A percentile compares a stretch with the other conserved stretches of the same genome.
phyloP scores from a whole-genome alignment of 2,797 vertebrate species.

The Gobionotothen gibberifrons region DNA sequence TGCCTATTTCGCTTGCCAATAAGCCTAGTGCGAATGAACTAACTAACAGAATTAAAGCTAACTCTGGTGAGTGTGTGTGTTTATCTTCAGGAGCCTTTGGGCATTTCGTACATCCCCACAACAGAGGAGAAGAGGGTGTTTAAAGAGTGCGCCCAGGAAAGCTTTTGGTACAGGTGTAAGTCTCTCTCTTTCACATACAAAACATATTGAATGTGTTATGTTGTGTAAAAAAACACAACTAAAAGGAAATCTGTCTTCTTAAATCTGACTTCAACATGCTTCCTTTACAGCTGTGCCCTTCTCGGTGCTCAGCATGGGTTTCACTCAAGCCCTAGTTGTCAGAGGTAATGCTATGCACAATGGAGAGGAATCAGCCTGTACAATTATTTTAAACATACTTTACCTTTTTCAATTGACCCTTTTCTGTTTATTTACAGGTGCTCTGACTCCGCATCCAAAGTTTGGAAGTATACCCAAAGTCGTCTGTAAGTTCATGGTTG shows the following conservation, averaged over 20 bases:
- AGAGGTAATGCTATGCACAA: constrained; percentile 65
- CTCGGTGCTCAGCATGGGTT: constrained; percentile 68
- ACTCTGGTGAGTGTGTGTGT: constrained; percentile 9
- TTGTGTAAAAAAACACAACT: background rate
- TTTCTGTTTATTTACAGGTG: constrained; percentile 58
- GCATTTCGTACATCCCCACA: constrained; percentile 85
- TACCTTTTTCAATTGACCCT: background rate
- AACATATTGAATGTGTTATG: background rate
- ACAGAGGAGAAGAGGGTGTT: constrained; percentile 90
- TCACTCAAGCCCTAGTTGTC: constrained; percentile 74
- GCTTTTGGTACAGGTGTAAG: constrained; percentile 83
- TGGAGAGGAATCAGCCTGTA: background rate
- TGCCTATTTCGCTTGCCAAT: background rate
- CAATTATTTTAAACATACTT: background rate
- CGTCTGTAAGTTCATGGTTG: constrained; percentile 72
- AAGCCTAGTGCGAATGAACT: background rate
- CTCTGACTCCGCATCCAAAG: constrained; percentile 63
- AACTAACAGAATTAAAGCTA: background rate
- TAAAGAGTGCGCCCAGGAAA: constrained; percentile 86
- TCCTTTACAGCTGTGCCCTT: constrained; percentile 74
- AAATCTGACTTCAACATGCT: background rate
- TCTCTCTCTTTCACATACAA: constrained; percentile 15
- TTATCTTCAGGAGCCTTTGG: constrained; percentile 72
- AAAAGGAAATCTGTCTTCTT: background rate
- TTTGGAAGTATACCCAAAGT: constrained; percentile 80